Percentiles rank a stretch among this genome's conserved stretches.
Conservation (phyloP, 2,797 vertebrate genomes). For the Ptychobarbus kaznakovi region DNA sequence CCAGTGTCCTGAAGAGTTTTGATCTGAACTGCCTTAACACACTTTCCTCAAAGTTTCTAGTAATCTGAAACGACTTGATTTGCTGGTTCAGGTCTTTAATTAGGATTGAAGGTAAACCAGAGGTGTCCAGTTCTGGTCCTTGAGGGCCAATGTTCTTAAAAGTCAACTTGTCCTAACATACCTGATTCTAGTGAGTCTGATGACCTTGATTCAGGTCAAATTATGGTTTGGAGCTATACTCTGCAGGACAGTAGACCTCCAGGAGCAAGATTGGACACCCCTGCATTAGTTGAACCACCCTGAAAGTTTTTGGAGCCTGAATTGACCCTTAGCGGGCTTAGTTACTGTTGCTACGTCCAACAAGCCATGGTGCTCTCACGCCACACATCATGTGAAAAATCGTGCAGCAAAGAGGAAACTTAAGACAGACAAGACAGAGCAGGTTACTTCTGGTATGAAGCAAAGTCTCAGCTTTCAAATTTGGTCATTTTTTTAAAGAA, state of each 20-base stretch:
- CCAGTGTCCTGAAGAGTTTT: not conserved
- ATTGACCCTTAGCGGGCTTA: not conserved
- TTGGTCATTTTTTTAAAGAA: not conserved
- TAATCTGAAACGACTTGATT: not conserved
- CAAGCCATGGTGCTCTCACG: not conserved
- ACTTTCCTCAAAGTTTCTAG: not conserved
- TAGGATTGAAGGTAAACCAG: not conserved
- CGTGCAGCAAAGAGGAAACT: not conserved
- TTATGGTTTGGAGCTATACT: not conserved
- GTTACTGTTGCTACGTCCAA: not conserved
- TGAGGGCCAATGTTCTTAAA: not conserved
- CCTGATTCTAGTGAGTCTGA: not conserved
- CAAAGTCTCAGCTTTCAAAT: not conserved
- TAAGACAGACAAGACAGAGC: not conserved
- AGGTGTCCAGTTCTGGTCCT: not conserved
- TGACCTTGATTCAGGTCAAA: not conserved
- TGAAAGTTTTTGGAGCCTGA: not conserved
- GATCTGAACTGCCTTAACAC: not conserved
- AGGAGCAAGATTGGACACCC: not conserved
- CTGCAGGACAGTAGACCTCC: not conserved
- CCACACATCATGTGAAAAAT: not conserved
- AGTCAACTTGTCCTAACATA: not conserved
- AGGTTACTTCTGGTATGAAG: not conserved
- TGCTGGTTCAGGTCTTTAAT: not conserved
- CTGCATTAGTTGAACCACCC: not conserved